phyloP scores from a whole-genome alignment of 2,888 invertebrate species.

The Pecten maximus region DNA sequence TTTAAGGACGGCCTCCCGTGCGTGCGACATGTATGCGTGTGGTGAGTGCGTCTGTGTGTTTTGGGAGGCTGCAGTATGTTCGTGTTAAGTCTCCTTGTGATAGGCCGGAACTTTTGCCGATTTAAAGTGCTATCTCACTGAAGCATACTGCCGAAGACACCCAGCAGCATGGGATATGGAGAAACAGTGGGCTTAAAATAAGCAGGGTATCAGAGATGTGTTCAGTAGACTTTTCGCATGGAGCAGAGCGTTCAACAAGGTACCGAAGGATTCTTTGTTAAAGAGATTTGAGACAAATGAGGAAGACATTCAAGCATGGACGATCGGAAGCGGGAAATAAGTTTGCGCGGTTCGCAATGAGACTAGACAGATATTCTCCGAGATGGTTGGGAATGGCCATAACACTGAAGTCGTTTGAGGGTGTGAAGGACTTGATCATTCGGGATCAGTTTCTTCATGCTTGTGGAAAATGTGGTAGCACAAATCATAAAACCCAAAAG shows the following conservation, averaged over 20 bases:
- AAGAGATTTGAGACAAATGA: conserved; percentile 52
- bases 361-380: conserved; percentile 44
- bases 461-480: too few relatives aligned
- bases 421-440: conserved; percentile 46
- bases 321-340: conserved; percentile 49
- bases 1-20: too few relatives aligned
- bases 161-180: conserved; percentile 35
- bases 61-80: too few relatives aligned
- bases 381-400: conserved; percentile 52
- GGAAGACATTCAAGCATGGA: conserved; percentile 47
- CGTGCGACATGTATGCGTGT: too few relatives aligned
- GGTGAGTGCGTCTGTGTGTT: too few relatives aligned
- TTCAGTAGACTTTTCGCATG: conserved; percentile 42
- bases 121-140: too few relatives aligned
- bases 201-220: conserved; percentile 51
- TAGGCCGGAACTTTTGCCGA: too few relatives aligned
- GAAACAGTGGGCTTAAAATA: conserved; percentile 42
- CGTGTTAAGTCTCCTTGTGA: too few relatives aligned
- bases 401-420: conserved; percentile 39
- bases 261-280: conserved; percentile 44
- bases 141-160: too few relatives aligned
- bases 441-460: conserved; percentile 47
- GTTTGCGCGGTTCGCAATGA: conserved; percentile 43
- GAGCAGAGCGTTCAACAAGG: conserved; percentile 45
- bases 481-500: too few relatives aligned